A percentile compares a stretch with the other conserved stretches of the same genome.
Conservation (phyloP, 92 coral and sea anemone genomes). For the Actinostola sp. region DNA sequence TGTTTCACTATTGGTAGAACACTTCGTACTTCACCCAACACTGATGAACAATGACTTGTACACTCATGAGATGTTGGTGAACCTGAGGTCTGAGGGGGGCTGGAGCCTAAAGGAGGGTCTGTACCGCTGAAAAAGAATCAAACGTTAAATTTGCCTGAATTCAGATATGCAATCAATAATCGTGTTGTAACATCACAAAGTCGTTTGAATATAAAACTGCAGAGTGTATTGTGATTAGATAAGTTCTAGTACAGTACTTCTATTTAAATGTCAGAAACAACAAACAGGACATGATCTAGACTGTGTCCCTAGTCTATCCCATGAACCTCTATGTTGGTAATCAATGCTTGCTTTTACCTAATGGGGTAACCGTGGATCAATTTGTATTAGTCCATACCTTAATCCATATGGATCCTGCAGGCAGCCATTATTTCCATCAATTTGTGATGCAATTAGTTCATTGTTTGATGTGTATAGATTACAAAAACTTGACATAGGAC, state of each 20-base stretch:
- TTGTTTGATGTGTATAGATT: constrained; percentile 38
- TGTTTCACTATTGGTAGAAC: constrained; percentile 75
- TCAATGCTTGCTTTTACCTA: too few species aligned
- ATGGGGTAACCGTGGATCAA: constrained; percentile 47
- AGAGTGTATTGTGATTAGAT: too few species aligned
- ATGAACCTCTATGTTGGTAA: too few species aligned
- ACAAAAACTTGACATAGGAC: constrained; percentile 48
- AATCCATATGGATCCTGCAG: constrained; percentile 6
- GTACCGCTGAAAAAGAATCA: constrained; percentile 38
- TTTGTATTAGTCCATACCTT: constrained; percentile 9
- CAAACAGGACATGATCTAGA: too few species aligned
- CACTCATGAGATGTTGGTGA: constrained; percentile 44
- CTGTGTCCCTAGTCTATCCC: too few species aligned
- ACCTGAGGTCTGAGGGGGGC: constrained; percentile 29
- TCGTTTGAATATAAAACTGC: too few species aligned
- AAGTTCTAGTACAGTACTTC: too few species aligned
- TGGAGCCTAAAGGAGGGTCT: constrained; percentile 18
- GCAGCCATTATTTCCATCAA: background rate
- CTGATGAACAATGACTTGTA: constrained; percentile 16
- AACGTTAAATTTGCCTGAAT: background rate
- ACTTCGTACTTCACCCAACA: constrained; percentile 33
- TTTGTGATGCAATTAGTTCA: background rate
- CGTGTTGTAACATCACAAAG: too few species aligned
- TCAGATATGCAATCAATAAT: background rate
- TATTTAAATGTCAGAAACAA: too few species aligned